Base-by-base conservation (phyloP, 1,140 invertebrate genomes). In the Cardiocondyla obscurior region DNA sequence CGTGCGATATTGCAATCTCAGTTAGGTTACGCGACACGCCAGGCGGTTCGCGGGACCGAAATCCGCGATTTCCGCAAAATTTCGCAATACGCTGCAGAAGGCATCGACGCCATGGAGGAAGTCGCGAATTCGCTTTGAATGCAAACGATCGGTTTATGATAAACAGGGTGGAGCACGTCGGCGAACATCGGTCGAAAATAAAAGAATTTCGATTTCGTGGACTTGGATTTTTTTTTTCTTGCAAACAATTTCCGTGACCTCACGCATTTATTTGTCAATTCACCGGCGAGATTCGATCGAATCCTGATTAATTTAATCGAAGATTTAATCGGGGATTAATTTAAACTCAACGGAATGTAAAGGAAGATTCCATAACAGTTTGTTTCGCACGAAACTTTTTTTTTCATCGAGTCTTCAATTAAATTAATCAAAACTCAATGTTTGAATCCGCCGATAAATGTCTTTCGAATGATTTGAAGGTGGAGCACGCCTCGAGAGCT, bases 131-230 rank as follows among this genome's bases (percentile, higher is more conserved):
- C 70, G 49, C 28, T 44, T 83, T 84, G 91, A 90, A 91, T 91
- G 91, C 72, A 85, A n/a, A 92, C 81, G 3, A 64, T 33, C 0
- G 30, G 79, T 92, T 92, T 91, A 92, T 91, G 86, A 46, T 91
- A 90, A 92, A 53, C 44, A 12, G 14, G 5, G 14, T 2, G 1
- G 7, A 30, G 5, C 8, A 30, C 57, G 36, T 10, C 16, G 5
- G 28, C 14, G 16, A 58, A 49, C 3, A 1, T 49, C 16, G 2
- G 3, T 6, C 3, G 42, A n/a, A 49, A 8, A 10, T 65, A 14
- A 10, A 12, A 1, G n/a, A 19, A 30, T 6, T n/a, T 28, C 14
- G 22, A 65, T 44, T 44, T 8, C 3, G 14, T 16, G 28, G 25
- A 28, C 22, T 44, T 46, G 42, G n/a, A n/a, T n/a, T n/a, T n/a